Conservation (phyloP, 1,140 invertebrate species). For the Pseudobourletiella spinata region DNA sequence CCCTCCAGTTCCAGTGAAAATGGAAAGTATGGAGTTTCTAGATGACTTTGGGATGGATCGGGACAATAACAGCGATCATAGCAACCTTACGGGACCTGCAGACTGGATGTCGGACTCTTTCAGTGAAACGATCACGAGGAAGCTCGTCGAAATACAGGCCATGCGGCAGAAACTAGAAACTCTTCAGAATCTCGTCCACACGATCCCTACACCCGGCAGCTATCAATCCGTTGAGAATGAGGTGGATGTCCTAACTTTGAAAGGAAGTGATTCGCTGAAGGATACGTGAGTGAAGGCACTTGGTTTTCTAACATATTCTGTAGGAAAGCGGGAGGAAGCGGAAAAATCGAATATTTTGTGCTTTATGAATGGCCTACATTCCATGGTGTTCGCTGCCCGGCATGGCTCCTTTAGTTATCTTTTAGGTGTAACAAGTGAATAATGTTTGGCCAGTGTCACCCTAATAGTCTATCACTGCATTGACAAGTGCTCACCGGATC, state of each 20-base stretch:
- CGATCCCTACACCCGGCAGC: neutral
- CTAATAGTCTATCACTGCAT: neutral
- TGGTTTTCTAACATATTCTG: too few relatives aligned
- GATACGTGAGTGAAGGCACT: neutral
- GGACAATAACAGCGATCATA: neutral
- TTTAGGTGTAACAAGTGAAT: too few relatives aligned
- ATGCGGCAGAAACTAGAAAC: conserved; percentile 4
- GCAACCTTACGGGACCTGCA: neutral
- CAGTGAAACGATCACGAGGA: neutral
- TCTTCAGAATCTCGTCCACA: neutral
- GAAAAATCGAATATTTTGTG: too few relatives aligned
- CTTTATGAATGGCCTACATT: too few relatives aligned
- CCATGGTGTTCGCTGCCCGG: too few relatives aligned
- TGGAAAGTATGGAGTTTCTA: neutral
- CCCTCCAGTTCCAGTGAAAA: neutral
- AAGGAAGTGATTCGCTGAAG: too few relatives aligned
- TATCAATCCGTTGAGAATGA: neutral
- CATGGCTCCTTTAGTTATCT: too few relatives aligned
- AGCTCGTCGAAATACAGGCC: neutral
- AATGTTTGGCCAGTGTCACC: neutral
- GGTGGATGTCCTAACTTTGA: neutral
- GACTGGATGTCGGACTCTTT: neutral
- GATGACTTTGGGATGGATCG: neutral
- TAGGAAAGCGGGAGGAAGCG: too few relatives aligned
- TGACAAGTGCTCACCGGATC: neutral